Conservation (phyloP, 2,888 invertebrate genomes). For the Ichneumon xanthorius region DNA sequence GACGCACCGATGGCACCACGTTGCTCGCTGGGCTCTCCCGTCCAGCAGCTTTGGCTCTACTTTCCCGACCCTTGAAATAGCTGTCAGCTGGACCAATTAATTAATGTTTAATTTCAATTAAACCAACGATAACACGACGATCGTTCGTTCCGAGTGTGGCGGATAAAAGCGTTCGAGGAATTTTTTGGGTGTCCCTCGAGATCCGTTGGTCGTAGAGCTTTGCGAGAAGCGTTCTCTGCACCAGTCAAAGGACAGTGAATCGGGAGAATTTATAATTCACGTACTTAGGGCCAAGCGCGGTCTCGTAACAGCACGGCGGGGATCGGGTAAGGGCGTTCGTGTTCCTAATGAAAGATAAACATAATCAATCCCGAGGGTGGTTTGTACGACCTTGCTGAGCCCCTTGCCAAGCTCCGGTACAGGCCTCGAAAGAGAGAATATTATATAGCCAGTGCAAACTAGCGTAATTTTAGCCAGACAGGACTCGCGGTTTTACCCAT, state of each 20-base stretch:
- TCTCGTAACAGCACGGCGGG: slow-evolving; percentile 60
- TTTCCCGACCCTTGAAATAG: slow-evolving; percentile 2
- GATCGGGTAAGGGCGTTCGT: slow-evolving; percentile 64
- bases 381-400: slow-evolving; percentile 9
- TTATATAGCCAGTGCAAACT: slow-evolving; percentile 78
- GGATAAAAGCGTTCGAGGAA: neutral
- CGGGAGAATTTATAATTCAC: slow-evolving; percentile 79
- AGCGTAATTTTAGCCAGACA: slow-evolving; percentile 76
- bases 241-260: slow-evolving; percentile 56
- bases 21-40: slow-evolving; percentile 23
- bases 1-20: slow-evolving; percentile 61
- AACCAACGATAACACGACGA: slow-evolving; percentile 29
- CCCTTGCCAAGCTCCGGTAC: neutral
- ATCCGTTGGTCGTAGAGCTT: neutral
- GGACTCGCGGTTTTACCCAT: slow-evolving; percentile 41
- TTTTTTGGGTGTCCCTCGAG: neutral
- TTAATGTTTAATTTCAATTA: slow-evolving; percentile 42
- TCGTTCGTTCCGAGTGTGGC: slow-evolving; percentile 1
- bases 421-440: slow-evolving; percentile 80
- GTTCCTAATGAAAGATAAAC: slow-evolving; percentile 84
- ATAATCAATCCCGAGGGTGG: slow-evolving; percentile 80
- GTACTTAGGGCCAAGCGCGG: slow-evolving; percentile 72
- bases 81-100: slow-evolving; percentile 40
- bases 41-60: neutral
- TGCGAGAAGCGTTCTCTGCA: neutral